Percentiles rank a stretch among this genome's conserved stretches.
Conservation (phyloP, 2,888 invertebrate species). For the Geophilus truncorum region DNA sequence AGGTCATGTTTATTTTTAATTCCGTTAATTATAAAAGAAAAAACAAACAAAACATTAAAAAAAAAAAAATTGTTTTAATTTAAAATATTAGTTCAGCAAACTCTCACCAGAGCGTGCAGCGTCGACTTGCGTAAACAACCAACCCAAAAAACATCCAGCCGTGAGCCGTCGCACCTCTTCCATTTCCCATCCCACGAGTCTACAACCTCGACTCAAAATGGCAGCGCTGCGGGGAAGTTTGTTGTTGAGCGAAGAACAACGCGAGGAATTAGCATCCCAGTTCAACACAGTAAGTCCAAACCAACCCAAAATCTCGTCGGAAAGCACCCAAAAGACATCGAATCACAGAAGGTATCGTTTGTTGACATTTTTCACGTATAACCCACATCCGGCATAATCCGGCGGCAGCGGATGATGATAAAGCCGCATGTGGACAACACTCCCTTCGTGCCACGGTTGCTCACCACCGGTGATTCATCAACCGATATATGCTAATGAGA, state of each 20-base stretch:
- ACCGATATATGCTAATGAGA: background rate
- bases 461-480: background rate
- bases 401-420: conserved; percentile 16
- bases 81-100: background rate
- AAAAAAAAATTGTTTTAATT: background rate
- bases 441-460: too few species aligned
- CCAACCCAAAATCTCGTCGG: too few species aligned
- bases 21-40: too few species aligned
- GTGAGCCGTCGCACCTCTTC: too few species aligned
- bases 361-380: background rate
- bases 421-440: background rate
- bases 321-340: background rate
- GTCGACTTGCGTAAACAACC: background rate
- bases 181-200: background rate
- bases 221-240: conserved; percentile 35
- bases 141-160: background rate
- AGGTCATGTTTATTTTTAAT: too few species aligned
- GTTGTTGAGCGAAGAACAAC: conserved; percentile 62
- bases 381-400: background rate
- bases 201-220: background rate
- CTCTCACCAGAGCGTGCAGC: background rate
- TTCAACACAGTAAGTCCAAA: conserved; percentile 63
- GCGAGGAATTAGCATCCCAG: conserved; percentile 68
- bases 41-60: too few species aligned
- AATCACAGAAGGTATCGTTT: too few species aligned